These are phyloP conservation scores for Chaetorhynchus papuensis DNA, from an alignment of 2,113 vertebrate genomes.

Conservation along the genomic window DNA sequence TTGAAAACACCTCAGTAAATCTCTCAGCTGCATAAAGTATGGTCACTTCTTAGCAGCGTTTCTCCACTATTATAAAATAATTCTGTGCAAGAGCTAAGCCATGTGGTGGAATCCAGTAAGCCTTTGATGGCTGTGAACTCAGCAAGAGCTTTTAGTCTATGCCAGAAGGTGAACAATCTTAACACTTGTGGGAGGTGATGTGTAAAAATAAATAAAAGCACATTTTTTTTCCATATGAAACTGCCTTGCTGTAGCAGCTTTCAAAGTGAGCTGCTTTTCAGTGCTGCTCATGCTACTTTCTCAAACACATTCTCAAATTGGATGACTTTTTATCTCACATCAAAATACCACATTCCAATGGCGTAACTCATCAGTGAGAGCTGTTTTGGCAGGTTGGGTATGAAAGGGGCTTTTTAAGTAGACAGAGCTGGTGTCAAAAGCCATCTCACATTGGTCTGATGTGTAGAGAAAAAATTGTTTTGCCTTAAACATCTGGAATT, in stretches of 20 bases:
- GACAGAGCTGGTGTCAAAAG: not conserved
- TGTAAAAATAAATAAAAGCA: constrained; percentile 43
- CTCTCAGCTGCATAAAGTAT: not conserved
- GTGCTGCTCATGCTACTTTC: not conserved
- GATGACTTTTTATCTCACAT: constrained; percentile 21
- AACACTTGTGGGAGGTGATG: not conserved
- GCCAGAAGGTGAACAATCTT: constrained; percentile 4
- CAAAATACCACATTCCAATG: constrained; percentile 22
- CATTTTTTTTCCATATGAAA: not conserved
- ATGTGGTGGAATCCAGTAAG: not conserved
- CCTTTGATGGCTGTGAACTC: not conserved
- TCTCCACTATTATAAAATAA: not conserved
- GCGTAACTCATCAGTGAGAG: not conserved
- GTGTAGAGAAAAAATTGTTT: not conserved
- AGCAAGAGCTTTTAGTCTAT: not conserved
- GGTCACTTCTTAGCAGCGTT: not conserved
- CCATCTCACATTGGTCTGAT: not conserved
- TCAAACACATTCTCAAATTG: not conserved
- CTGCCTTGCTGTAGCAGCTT: not conserved
- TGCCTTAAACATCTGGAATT: not conserved
- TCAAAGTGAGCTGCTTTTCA: not conserved
- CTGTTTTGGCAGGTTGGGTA: not conserved
- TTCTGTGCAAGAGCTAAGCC: not conserved
- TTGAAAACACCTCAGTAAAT: not conserved
- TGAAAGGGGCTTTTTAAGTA: not conserved